Conservation (phyloP, 2,888 invertebrate genomes). For the Dryomyza anilis region DNA sequence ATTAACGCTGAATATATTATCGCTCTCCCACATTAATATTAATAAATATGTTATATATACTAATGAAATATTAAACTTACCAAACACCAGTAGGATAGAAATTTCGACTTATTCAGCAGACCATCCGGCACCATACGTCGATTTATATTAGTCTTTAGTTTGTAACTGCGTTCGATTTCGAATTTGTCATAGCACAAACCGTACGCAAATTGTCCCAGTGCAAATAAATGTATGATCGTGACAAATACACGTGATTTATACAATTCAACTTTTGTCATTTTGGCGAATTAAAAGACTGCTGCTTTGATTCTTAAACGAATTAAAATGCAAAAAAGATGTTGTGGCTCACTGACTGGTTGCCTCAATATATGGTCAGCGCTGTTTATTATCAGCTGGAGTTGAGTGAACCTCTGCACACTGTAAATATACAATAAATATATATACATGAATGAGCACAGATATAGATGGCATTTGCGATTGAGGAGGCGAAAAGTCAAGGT, state of each 20-base stretch:
- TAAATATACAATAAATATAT: too few relatives aligned
- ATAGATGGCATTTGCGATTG: too few relatives aligned
- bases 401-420: neutral
- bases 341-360: neutral
- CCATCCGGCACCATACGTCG: slow-evolving; percentile 56
- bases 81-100: slow-evolving; percentile 64
- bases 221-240: slow-evolving; percentile 57
- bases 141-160: slow-evolving; percentile 45
- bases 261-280: slow-evolving; percentile 61
- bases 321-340: neutral
- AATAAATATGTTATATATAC: too few relatives aligned
- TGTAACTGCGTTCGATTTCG: slow-evolving; percentile 52
- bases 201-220: slow-evolving; percentile 57
- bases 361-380: neutral
- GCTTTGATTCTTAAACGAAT: neutral
- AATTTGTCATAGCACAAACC: slow-evolving; percentile 64
- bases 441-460: too few relatives aligned
- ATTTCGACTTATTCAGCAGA: slow-evolving; percentile 58
- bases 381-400: neutral
- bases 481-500: neutral
- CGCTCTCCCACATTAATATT: too few relatives aligned
- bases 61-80: too few relatives aligned
- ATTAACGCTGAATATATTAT: too few relatives aligned
- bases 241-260: slow-evolving; percentile 60
- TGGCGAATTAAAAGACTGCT: slow-evolving; percentile 30